Conservation (phyloP, 2,113 vertebrate species). For the Varanus salvator region DNA sequence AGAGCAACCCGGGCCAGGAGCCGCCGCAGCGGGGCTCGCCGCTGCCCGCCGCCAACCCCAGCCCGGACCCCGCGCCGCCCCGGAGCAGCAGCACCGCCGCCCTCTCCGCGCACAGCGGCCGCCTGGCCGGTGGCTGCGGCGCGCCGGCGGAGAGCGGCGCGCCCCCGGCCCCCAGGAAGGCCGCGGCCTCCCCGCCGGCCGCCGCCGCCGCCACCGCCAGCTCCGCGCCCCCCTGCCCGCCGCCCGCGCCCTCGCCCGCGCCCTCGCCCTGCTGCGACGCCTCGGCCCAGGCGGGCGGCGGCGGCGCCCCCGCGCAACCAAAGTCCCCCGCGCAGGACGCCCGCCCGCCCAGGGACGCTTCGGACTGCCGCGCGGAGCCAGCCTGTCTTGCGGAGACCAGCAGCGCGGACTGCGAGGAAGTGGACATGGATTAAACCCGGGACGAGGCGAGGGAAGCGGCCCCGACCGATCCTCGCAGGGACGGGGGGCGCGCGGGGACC, state of each 20-base stretch:
- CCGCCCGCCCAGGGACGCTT: constrained; percentile 77
- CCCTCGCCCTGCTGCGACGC: constrained; percentile 45
- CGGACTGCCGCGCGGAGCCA: constrained; percentile 71
- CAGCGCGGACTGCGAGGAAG: constrained; percentile 83
- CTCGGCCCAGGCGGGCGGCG: constrained; percentile 50
- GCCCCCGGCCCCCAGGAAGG: background rate
- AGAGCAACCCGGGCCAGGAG: constrained; percentile 75
- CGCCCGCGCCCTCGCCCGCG: background rate
- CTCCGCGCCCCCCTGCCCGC: constrained; percentile 22
- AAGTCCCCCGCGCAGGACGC: constrained; percentile 75
- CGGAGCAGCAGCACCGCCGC: constrained; percentile 41
- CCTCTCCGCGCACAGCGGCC: constrained; percentile 63
- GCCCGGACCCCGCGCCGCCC: constrained; percentile 67
- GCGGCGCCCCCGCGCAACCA: constrained; percentile 44
- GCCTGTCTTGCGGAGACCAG: constrained; percentile 75
- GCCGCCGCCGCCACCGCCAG: constrained; percentile 33
- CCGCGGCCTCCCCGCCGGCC: constrained; percentile 29
- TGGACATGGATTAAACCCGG: constrained; percentile 88
- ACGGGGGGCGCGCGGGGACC: background rate
- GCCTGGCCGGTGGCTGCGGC: constrained; percentile 42
- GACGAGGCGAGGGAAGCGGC: no score
- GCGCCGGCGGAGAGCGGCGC: constrained; percentile 32
- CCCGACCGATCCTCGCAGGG: background rate
- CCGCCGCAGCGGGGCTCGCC: constrained; percentile 58
- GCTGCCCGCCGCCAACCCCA: constrained; percentile 61